These are phyloP conservation scores for Maniola hyperantus DNA, from an alignment of 2,888 invertebrate genomes.

Conservation along the genomic window DNA sequence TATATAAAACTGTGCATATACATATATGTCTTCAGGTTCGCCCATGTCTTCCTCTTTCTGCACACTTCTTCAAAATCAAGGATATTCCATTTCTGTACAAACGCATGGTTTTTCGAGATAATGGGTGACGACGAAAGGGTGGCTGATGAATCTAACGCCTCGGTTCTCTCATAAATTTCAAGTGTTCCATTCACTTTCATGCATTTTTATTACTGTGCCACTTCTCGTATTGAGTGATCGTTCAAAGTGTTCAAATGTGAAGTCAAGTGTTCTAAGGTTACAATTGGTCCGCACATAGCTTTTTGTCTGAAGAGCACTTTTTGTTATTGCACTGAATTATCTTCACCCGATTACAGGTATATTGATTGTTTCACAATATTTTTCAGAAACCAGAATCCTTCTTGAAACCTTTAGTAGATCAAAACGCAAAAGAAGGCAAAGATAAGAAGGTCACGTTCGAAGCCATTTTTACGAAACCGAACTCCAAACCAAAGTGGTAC, in stretches of 20 bases:
- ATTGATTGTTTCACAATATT: constrained; percentile 52
- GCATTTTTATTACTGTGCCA: constrained; percentile 60
- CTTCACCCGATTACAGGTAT: constrained; percentile 41
- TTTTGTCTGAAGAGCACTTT: constrained; percentile 75
- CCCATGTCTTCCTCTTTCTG: constrained; percentile 44
- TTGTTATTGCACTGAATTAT: constrained; percentile 62
- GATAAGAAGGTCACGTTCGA: constrained; percentile 97
- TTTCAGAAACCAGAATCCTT: constrained; percentile 96
- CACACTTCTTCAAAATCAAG: constrained; percentile 55
- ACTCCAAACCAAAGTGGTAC: constrained; percentile 95
- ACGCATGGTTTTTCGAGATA: constrained; percentile 71
- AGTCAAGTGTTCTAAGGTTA: constrained; percentile 45
- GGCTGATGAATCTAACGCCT: constrained; percentile 77
- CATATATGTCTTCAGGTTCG: constrained; percentile 43
- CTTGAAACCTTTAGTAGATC: constrained; percentile 96
- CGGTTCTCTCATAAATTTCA: constrained; percentile 61
- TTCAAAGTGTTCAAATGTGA: constrained; percentile 58
- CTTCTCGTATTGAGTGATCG: constrained; percentile 47
- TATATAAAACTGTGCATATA: constrained; percentile 46
- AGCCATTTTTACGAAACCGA: constrained; percentile 98
- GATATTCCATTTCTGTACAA: constrained; percentile 77
- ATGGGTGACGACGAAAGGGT: constrained; percentile 62
- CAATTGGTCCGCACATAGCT: constrained; percentile 70
- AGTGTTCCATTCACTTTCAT: constrained; percentile 63
- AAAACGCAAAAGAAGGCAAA: constrained; percentile 96